Evolutionary conservation across 1,140 invertebrate genomes (phyloP), one percentile per base, ranked within the genome.

Genomic region (Drosophila seguyi): DNA sequence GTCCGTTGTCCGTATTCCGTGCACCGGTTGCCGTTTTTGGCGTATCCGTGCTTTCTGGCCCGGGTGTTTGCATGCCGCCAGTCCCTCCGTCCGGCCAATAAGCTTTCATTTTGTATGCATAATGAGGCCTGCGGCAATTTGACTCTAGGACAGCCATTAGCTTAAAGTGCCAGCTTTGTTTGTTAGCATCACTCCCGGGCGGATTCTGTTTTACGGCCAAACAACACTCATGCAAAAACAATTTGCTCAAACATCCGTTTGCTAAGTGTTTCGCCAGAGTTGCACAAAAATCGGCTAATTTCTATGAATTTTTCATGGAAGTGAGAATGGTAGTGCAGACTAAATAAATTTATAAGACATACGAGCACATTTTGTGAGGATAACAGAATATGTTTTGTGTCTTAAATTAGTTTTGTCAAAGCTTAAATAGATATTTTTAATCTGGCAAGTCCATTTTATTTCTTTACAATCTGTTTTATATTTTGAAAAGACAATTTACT

Each of bases 51-150:
- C n/a, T 45, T 39, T 36, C 27, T 25, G 53, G 63, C 50, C 44
- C 52, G 66, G 36, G 65, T 56, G 47, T 36, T 50, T 65, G 58
- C 45, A 60, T 25, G 22, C 41, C 39, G n/a, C 3, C 44, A 14
- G 6, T 22, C 55, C 57, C 34, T 25, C 62, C 27, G 75, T 48
- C 50, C 60, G 80, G 74, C 77, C 84, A 87, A 87, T 87, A 88
- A 87, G 84, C 84, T 75, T 79, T 73, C 73, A 84, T 81, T 84
- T 80, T 63, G 80, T 81, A 88, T 88, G 80, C 84, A 88, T 88
- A 88, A 88, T 88, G 84, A 88, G 85, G 76, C 72, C 80, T 63
- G 72, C 27, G 80, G 72, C 77, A 80, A 87, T 88, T 87, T 88
- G 63, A 77, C 75, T 78, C 38, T 77, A 57, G 55, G 71, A 73